Evolutionary conservation across 2,113 vertebrate species (phyloP).

Genomic region (Hyla sarda): DNA sequence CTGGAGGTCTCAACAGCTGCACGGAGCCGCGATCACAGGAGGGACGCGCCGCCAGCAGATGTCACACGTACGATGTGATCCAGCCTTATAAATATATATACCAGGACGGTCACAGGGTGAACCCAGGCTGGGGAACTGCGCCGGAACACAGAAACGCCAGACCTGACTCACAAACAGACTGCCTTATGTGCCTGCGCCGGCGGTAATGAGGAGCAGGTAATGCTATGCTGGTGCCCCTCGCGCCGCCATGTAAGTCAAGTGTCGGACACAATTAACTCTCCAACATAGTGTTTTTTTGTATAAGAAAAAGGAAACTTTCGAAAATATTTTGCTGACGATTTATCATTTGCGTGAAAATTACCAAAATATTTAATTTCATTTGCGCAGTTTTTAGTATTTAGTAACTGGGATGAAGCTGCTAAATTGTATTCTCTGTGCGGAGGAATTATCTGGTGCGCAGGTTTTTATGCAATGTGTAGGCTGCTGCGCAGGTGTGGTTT

Average conservation of each 20-base stretch:
- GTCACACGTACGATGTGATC: conserved; percentile 77
- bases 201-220: conserved; percentile 18
- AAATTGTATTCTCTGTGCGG: no score
- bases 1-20: conserved; percentile 94
- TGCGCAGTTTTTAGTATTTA: no score
- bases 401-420: no score
- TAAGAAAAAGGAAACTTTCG: no score
- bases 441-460: no score
- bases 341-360: no score
- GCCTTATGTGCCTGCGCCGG: not conserved
- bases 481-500: no score
- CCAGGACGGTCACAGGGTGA: conserved; percentile 37
- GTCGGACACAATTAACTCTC: not conserved
- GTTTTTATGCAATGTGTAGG: no score
- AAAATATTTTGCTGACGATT: no score
- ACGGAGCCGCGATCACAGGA: conserved; percentile 84
- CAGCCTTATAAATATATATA: conserved; percentile 51
- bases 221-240: not conserved
- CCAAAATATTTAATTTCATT: no score
- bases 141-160: conserved; percentile 69
- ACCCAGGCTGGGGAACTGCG: conserved; percentile 73
- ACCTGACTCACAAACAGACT: conserved; percentile 66
- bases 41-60: conserved; percentile 91
- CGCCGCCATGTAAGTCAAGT: no score
- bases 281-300: no score